These are phyloP conservation scores for Rhizomys pruinosus DNA, from an alignment of 2,113 vertebrate species.

Conservation along the genomic window DNA sequence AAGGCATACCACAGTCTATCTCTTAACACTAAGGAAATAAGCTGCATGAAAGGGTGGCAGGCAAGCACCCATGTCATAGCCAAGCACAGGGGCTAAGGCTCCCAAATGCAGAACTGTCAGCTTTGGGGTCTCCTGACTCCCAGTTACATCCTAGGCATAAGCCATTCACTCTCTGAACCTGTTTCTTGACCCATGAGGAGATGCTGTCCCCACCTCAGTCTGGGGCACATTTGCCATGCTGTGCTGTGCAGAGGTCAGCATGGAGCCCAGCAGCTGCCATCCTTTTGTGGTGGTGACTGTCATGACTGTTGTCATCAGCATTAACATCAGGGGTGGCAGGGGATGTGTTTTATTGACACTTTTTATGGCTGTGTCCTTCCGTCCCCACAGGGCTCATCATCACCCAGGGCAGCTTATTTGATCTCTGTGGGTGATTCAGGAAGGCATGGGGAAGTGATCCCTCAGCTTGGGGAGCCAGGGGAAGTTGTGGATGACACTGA, in stretches of 20 bases:
- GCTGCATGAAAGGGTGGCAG: background rate
- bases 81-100: background rate
- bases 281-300: no score
- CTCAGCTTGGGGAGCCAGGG: background rate
- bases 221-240: rapidly evolving
- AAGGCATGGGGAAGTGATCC: background rate
- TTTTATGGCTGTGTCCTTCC: background rate
- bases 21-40: background rate
- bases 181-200: background rate
- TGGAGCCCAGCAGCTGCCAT: background rate
- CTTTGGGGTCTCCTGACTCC: background rate
- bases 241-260: background rate
- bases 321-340: background rate
- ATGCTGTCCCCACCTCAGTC: background rate
- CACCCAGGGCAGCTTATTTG: background rate
- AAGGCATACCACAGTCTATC: rapidly evolving
- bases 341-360: background rate
- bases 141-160: background rate
- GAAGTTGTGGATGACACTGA: background rate
- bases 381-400: background rate
- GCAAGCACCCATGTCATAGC: rapidly evolving
- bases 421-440: background rate
- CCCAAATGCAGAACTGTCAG: background rate
- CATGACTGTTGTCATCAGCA: rapidly evolving
- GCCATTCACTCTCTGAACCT: background rate